A percentile compares a stretch with the other conserved stretches of the same genome.
These are phyloP conservation scores for Chauna torquata DNA, from an alignment of 2,113 vertebrate species.

Conservation along the genomic window DNA sequence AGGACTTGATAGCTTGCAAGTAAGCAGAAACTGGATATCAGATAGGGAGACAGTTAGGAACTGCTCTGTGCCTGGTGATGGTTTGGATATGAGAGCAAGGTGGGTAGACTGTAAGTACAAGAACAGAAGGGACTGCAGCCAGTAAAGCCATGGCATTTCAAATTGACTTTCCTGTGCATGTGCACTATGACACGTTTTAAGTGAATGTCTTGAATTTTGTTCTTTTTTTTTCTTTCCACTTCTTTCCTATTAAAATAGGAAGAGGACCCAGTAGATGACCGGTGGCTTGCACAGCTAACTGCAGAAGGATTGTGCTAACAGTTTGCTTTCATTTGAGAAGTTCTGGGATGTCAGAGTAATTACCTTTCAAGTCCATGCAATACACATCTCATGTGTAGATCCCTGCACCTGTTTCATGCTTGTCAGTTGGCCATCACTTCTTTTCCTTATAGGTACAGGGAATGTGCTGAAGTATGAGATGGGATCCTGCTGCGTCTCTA, in stretches of 20 bases:
- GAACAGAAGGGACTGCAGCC: not conserved
- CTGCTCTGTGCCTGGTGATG: not conserved
- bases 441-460: constrained; percentile 87
- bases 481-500: not conserved
- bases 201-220: not conserved
- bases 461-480: constrained; percentile 62
- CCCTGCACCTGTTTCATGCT: constrained; percentile 83
- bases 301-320: not conserved
- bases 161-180: not conserved
- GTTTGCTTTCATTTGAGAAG: constrained; percentile 62
- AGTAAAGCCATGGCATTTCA: not conserved
- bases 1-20: not conserved
- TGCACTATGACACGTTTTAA: not conserved
- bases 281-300: not conserved
- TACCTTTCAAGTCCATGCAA: not conserved
- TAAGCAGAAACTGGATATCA: not conserved
- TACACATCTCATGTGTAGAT: not conserved
- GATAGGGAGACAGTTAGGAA: not conserved
- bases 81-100: not conserved
- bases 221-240: not conserved
- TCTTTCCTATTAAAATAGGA: not conserved
- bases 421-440: constrained; percentile 79
- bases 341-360: constrained; percentile 26
- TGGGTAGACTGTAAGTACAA: not conserved
- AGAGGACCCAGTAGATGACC: not conserved